A percentile compares a stretch with the other conserved stretches of the same genome.
Conservation (phyloP, 2,797 vertebrate genomes). For the Denticeps clupeoides region DNA sequence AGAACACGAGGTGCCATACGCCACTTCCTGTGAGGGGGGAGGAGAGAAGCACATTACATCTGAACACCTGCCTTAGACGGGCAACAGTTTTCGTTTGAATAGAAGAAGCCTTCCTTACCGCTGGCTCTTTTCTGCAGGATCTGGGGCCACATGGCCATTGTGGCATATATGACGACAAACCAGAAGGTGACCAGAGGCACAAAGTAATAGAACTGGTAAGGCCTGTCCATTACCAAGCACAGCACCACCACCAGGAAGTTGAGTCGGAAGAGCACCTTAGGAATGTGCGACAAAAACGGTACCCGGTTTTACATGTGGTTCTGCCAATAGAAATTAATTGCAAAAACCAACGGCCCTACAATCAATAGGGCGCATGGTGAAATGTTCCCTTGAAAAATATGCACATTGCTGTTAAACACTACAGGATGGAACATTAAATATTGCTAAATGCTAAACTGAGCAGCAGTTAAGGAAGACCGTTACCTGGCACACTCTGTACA, state of each 20-base stretch:
- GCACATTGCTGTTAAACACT: too few species aligned
- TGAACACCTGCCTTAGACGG: too few species aligned
- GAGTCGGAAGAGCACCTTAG: slow-evolving; percentile 89
- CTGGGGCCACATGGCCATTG: slow-evolving; percentile 90
- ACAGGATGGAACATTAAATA: too few species aligned
- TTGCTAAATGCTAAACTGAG: too few species aligned
- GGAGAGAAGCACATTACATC: too few species aligned
- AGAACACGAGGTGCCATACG: slow-evolving; percentile 79
- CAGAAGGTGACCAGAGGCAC: slow-evolving; percentile 94
- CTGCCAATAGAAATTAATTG: too few species aligned
- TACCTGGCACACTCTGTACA: slow-evolving; percentile 93
- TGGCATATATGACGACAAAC: slow-evolving; percentile 87
- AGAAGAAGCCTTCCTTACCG: slow-evolving; percentile 68
- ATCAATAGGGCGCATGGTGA: too few species aligned
- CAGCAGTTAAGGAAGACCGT: slow-evolving; percentile 5
- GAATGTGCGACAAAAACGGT: not conserved
- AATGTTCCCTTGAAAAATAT: too few species aligned
- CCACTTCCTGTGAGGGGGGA: slow-evolving; percentile 75
- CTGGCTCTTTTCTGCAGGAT: slow-evolving; percentile 88
- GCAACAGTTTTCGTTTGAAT: not conserved
- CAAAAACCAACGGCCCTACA: too few species aligned
- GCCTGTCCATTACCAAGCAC: slow-evolving; percentile 91
- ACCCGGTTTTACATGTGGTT: too few species aligned
- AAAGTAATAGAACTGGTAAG: slow-evolving; percentile 98
- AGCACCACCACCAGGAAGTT: slow-evolving; percentile 94